phyloP scores from a whole-genome alignment of 2,888 invertebrate genomes.

The Cephonodes hylas region DNA sequence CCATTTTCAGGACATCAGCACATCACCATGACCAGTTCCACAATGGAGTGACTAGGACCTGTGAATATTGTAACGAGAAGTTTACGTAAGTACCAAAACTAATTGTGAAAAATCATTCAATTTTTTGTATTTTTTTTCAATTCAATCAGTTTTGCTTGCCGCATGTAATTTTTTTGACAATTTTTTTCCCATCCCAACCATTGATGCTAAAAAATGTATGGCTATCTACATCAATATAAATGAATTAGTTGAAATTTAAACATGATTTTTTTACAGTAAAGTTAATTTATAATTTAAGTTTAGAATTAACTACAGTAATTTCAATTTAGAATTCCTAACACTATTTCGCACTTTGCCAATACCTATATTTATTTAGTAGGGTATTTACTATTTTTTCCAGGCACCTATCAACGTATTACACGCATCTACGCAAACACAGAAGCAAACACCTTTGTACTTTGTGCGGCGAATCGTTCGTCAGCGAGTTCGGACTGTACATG shows the following conservation, averaged over 20 bases:
- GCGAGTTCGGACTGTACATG: conserved; percentile 47
- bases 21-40: conserved; percentile 33
- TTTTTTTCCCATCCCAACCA: too few species aligned
- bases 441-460: conserved; percentile 43
- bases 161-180: too few species aligned
- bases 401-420: conserved; percentile 54
- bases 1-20: conserved; percentile 20
- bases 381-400: conserved; percentile 23
- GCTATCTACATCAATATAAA: too few species aligned
- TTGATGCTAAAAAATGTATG: too few species aligned
- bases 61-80: conserved; percentile 41
- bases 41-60: conserved; percentile 27
- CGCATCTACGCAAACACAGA: conserved; percentile 50
- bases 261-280: too few species aligned
- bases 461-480: conserved; percentile 54
- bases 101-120: neutral
- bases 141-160: too few species aligned
- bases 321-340: too few species aligned
- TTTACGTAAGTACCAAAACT: conserved; percentile 45
- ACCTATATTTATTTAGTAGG: too few species aligned
- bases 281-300: too few species aligned
- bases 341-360: too few species aligned
- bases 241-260: too few species aligned
- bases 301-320: too few species aligned
- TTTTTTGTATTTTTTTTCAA: neutral